Evolutionary conservation across 2,888 invertebrate species (phyloP), one percentile per base, ranked within the genome.

Genomic region (Leptarthrus brevirostris): DNA sequence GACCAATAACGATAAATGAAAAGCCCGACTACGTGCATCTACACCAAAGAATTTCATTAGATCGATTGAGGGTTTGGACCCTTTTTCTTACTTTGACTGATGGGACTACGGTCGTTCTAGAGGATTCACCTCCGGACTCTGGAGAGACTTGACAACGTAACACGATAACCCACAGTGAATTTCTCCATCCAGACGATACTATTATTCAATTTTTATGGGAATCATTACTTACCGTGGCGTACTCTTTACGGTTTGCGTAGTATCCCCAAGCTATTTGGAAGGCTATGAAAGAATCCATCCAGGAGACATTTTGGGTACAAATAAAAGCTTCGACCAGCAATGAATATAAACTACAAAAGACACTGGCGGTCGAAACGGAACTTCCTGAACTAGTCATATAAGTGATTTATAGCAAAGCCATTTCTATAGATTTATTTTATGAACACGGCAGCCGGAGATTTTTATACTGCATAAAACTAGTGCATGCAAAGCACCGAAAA

Each of bases 191-290:
- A 18, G 18, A 58, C 40, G 20, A 36, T 34, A 36, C 58, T 20
- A 58, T 58, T 58, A 36, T 58, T 58, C 58, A 58, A 58, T 58
- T 58, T 58, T 58, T 58, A 58, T 58, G 58, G 40, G 58, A n/a
- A 58, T 34, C 58, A 58, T 58, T 58, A 58, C 58, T 58, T 58
- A 58, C 58, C 4, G 34, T 14, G 20, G 20, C 58, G 56, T 30
- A 3, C n/a, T 40, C 40, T 40, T 40, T 40, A 2, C 40, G 40
- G 8, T 40, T 40, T 6, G 3, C n/a, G 40, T 12, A n/a, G 40
- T n/a, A n/a, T 12, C 40, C 40, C 3, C 6, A 40, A 40, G 40
- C 40, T 40, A 12, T 40, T 3, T 0, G 12, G 2, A n/a, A 12
- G 2, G 12, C 40, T 40, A 3, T 1, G 40, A 12, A 40, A 12